A percentile compares a stretch with the other conserved stretches of the same genome.
phyloP scores from a whole-genome alignment of 2,797 vertebrate genomes.

The Coluber constrictor region DNA sequence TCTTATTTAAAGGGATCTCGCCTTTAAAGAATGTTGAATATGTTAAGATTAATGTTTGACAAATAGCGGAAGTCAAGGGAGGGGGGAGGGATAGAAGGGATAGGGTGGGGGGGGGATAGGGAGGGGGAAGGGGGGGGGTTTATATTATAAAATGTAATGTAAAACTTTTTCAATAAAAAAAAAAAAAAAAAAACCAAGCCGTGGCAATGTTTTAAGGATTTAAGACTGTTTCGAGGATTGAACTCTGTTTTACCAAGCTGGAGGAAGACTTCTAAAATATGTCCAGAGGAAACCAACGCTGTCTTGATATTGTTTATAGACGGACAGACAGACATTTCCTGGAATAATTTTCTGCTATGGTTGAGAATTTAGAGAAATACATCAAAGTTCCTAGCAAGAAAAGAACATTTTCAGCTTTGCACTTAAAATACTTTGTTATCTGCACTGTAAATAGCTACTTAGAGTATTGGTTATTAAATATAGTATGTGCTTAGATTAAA shows the following conservation, averaged over 20 bases:
- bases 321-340: background rate
- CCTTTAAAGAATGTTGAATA: too few species aligned
- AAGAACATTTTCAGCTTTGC: constrained; percentile 22
- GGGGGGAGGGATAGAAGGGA: too few species aligned
- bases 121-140: too few species aligned
- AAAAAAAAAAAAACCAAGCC: constrained; percentile 31
- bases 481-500: constrained; percentile 31
- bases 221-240: background rate
- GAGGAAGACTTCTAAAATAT: background rate
- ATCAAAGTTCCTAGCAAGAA: constrained; percentile 7
- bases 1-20: too few species aligned
- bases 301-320: background rate
- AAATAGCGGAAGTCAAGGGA: too few species aligned
- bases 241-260: background rate
- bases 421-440: constrained; percentile 35
- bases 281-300: background rate
- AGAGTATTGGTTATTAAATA: constrained; percentile 32
- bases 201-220: background rate
- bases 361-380: constrained; percentile 12
- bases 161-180: too few species aligned
- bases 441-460: constrained; percentile 47
- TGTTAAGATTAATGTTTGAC: too few species aligned
- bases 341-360: constrained; percentile 7
- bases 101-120: too few species aligned
- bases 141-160: too few species aligned